A percentile compares a stretch with the other conserved stretches of the same genome.
phyloP scores from a whole-genome alignment of 2,888 invertebrate species.

The Tetranychus truncatus region DNA sequence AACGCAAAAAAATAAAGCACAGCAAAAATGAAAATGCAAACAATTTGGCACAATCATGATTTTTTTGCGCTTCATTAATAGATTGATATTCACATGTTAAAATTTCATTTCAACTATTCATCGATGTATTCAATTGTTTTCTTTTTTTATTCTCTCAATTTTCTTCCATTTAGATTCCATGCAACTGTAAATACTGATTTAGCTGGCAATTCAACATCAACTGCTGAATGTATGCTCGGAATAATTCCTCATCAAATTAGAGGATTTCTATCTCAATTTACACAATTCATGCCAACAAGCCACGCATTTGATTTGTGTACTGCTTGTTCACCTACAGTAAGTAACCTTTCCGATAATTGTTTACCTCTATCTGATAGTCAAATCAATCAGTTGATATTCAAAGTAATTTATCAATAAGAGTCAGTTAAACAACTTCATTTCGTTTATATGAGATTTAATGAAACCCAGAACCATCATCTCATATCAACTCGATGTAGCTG shows the following conservation, averaged over 20 bases:
- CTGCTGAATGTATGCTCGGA: slow-evolving; percentile 42
- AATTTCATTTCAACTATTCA: too few relatives aligned
- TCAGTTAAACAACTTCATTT: too few relatives aligned
- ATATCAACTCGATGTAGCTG: too few relatives aligned
- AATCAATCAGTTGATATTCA: too few relatives aligned
- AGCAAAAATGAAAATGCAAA: too few relatives aligned
- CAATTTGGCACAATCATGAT: too few relatives aligned
- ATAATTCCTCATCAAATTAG: slow-evolving; percentile 79
- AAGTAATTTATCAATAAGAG: too few relatives aligned
- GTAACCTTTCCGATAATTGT: neutral
- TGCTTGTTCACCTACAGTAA: slow-evolving; percentile 51
- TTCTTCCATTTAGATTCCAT: neutral
- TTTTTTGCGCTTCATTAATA: too few relatives aligned
- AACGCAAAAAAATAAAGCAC: too few relatives aligned
- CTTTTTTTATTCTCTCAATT: neutral
- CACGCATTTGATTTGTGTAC: slow-evolving; percentile 72
- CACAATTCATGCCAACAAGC: slow-evolving; percentile 63
- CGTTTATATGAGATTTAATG: too few relatives aligned
- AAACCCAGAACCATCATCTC: too few relatives aligned
- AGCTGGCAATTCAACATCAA: slow-evolving; percentile 36
- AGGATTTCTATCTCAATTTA: slow-evolving; percentile 65
- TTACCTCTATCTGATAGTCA: neutral
- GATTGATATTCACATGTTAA: too few relatives aligned
- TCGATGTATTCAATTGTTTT: neutral
- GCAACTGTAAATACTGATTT: slow-evolving; percentile 38